These are phyloP conservation scores for Calephelis nemesis DNA, from an alignment of 1,140 invertebrate genomes.

Conservation along the genomic window DNA sequence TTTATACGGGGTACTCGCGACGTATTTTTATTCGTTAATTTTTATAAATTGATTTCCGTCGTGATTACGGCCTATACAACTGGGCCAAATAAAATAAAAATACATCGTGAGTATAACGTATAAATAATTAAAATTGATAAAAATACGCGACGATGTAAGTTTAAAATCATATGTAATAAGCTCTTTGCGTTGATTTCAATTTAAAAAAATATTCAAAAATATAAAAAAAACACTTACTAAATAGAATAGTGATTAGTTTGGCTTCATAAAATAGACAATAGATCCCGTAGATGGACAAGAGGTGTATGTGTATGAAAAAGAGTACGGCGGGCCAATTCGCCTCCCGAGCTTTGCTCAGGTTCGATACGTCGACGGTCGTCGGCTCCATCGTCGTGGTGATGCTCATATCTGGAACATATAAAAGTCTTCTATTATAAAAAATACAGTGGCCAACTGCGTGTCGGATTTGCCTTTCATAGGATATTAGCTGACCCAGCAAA, in stretches of 20 bases:
- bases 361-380: constrained; percentile 18
- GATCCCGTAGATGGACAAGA: constrained; percentile 81
- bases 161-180: no score
- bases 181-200: no score
- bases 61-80: no score
- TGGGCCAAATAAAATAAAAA: no score
- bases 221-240: constrained; percentile 80
- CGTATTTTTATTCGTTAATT: no score
- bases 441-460: not conserved
- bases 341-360: constrained; percentile 64
- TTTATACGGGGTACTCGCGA: no score
- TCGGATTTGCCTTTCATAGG: not conserved
- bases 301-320: constrained; percentile 84
- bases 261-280: constrained; percentile 81
- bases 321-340: constrained; percentile 83
- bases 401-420: not conserved
- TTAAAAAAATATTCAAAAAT: not conserved
- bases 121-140: no score
- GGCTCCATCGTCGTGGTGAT: constrained; percentile 18
- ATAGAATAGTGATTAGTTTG: constrained; percentile 81
- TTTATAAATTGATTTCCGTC: no score
- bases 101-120: no score
- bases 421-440: not conserved
- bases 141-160: no score
- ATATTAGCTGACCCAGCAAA: no score